phyloP scores from a whole-genome alignment of 1,140 invertebrate species.

The Lutraria rhynchaena region DNA sequence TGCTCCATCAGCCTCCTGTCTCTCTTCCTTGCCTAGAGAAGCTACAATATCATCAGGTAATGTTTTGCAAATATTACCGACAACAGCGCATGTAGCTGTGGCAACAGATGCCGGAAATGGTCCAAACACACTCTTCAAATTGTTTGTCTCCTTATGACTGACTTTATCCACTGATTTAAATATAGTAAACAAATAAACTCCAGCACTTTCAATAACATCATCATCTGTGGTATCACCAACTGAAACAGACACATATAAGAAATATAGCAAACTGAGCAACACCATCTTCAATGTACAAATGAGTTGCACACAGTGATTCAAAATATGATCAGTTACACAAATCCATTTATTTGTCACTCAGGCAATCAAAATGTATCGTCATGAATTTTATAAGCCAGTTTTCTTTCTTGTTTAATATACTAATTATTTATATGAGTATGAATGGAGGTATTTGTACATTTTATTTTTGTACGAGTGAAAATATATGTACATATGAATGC shows the following conservation, averaged over 20 bases:
- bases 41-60: constrained; percentile 71
- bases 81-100: constrained; percentile 75
- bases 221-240: constrained; percentile 83
- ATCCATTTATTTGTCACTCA: too few relatives aligned
- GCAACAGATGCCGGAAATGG: constrained; percentile 78
- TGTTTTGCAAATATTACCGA: constrained; percentile 75
- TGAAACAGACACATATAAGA: constrained; percentile 66
- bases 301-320: too few relatives aligned
- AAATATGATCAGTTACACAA: too few relatives aligned
- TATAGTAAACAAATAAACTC: constrained; percentile 85
- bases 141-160: constrained; percentile 80
- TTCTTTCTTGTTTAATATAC: too few relatives aligned
- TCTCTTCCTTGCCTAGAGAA: constrained; percentile 62
- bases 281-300: too few relatives aligned
- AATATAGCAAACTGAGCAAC: too few relatives aligned
- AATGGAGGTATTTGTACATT: too few relatives aligned
- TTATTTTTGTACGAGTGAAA: too few relatives aligned
- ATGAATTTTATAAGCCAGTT: too few relatives aligned
- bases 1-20: constrained; percentile 71
- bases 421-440: too few relatives aligned
- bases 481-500: too few relatives aligned
- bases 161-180: constrained; percentile 86
- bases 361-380: too few relatives aligned
- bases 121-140: constrained; percentile 77
- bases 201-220: constrained; percentile 86